phyloP scores from a whole-genome alignment of 2,113 vertebrate species.

The Sprattus sprattus region DNA sequence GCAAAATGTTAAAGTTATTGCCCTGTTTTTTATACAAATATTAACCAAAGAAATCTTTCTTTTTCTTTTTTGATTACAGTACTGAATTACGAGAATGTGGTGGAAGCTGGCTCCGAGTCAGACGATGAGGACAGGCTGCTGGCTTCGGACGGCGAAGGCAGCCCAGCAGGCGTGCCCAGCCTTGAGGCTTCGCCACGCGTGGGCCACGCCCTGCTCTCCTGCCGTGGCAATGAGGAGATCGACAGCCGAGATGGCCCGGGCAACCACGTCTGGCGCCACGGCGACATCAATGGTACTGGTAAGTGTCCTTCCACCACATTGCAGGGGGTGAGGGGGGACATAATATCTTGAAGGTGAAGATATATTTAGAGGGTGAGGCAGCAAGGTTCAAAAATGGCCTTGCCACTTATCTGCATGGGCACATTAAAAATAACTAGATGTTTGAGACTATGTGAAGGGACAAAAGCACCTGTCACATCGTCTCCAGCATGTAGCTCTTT shows the following conservation, averaged over 20 bases:
- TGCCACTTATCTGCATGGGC: background rate
- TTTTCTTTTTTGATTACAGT: constrained; percentile 69
- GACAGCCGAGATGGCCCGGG: constrained; percentile 76
- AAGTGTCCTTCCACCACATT: constrained; percentile 52
- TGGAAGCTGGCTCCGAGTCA: constrained; percentile 89
- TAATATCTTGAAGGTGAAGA: constrained; percentile 16
- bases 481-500: background rate
- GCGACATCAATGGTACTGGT: constrained; percentile 83
- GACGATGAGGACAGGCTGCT: constrained; percentile 90
- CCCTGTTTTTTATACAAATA: background rate
- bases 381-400: constrained; percentile 15
- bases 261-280: constrained; percentile 80
- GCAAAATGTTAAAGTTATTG: too few relatives aligned
- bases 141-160: constrained; percentile 82
- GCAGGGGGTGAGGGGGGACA: background rate
- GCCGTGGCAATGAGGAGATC: constrained; percentile 77
- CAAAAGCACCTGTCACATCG: background rate
- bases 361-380: constrained; percentile 11
- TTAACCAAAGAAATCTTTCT: constrained; percentile 1
- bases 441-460: background rate
- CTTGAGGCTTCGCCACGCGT: constrained; percentile 83
- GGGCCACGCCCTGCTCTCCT: constrained; percentile 79
- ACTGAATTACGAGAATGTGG: constrained; percentile 89
- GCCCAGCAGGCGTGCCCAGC: constrained; percentile 79
- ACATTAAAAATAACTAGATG: constrained; percentile 14